Percentiles rank a stretch among this genome's conserved stretches.
These are phyloP conservation scores for Myiozetetes cayanensis DNA, from an alignment of 2,113 vertebrate species.

Conservation along the genomic window DNA sequence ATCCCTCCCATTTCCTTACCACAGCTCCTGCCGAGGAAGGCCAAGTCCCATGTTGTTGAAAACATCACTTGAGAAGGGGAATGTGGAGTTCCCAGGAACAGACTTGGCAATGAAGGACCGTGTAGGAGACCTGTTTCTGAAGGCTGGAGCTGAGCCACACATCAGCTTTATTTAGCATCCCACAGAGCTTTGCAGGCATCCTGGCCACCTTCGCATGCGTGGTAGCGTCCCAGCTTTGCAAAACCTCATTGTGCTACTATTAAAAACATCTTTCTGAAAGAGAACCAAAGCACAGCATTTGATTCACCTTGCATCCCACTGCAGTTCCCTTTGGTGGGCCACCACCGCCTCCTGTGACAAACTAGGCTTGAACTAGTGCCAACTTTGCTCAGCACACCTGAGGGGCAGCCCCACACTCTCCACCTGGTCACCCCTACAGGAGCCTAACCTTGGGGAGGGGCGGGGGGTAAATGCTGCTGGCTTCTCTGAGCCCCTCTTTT, in stretches of 20 bases:
- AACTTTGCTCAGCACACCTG: rapidly evolving
- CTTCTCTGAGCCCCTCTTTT: neutral
- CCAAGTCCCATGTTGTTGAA: rapidly evolving
- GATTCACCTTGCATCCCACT: neutral
- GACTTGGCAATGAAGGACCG: neutral
- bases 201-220: neutral
- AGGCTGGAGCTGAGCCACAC: neutral
- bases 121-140: neutral
- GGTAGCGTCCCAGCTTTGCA: neutral
- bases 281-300: neutral
- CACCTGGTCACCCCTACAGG: rapidly evolving
- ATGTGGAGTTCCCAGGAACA: neutral
- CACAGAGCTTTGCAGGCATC: neutral
- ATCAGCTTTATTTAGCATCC: neutral
- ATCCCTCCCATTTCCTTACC: neutral
- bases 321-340: neutral
- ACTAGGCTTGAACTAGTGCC: neutral
- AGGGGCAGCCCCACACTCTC: neutral
- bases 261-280: neutral
- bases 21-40: rapidly evolving
- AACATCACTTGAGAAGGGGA: neutral
- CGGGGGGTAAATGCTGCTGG: neutral
- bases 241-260: neutral
- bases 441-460: neutral
- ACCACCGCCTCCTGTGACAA: neutral